phyloP scores from a whole-genome alignment of 2,113 vertebrate species.

The Dasyprocta punctata region DNA sequence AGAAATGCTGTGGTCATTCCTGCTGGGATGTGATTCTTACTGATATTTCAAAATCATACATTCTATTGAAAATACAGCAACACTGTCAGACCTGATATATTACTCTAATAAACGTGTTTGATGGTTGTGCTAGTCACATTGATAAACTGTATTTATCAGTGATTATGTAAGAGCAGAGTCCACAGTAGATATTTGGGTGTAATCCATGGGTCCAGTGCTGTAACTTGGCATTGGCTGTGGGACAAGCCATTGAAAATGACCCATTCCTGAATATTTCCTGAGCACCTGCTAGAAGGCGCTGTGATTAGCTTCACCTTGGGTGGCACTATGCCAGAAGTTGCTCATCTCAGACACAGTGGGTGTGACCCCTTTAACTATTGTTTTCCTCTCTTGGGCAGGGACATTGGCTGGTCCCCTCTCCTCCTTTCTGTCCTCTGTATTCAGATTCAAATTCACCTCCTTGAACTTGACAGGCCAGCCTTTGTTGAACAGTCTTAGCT shows the following conservation, averaged over 20 bases:
- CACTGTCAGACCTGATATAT: background rate
- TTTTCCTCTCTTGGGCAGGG: too few relatives aligned
- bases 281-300: background rate
- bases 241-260: accelerated
- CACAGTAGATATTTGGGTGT: background rate
- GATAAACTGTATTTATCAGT: background rate
- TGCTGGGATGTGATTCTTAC: background rate
- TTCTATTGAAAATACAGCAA: background rate
- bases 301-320: accelerated
- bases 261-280: background rate
- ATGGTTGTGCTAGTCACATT: background rate
- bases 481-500: background rate
- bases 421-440: accelerated
- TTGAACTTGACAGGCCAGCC: background rate
- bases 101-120: background rate
- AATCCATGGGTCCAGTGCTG: accelerated
- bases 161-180: background rate
- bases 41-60: background rate
- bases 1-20: background rate
- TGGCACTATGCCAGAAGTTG: accelerated
- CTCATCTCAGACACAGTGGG: background rate
- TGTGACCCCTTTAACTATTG: background rate
- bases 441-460: background rate
- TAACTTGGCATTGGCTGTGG: background rate
- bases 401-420: background rate